Percentiles rank a stretch among this genome's conserved stretches.
These are phyloP conservation scores for Caerostris darwini DNA, from an alignment of 1,140 invertebrate species.

Conservation along the genomic window DNA sequence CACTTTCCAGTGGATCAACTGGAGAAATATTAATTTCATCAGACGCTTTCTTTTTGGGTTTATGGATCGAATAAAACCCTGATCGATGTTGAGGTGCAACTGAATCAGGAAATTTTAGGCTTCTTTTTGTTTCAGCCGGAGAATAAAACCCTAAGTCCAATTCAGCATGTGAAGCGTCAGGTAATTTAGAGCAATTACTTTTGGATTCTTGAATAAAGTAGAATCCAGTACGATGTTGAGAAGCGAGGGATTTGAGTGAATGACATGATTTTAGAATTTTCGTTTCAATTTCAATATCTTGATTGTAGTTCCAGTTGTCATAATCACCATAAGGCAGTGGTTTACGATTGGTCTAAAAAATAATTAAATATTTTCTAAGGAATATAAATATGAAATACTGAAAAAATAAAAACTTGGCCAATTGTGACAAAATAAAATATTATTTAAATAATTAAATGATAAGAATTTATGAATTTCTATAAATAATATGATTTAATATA, in stretches of 20 bases:
- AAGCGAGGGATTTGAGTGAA: neutral
- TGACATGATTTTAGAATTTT: neutral
- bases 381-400: too few relatives aligned
- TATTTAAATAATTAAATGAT: too few relatives aligned
- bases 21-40: neutral
- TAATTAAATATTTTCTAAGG: neutral
- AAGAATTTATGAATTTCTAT: too few relatives aligned
- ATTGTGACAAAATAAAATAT: too few relatives aligned
- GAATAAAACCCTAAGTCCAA: neutral
- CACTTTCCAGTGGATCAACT: neutral
- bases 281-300: neutral
- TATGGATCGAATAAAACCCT: slow-evolving; percentile 56
- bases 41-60: slow-evolving; percentile 10
- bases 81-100: slow-evolving; percentile 38
- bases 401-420: too few relatives aligned
- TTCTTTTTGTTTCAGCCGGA: slow-evolving; percentile 20
- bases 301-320: slow-evolving; percentile 56
- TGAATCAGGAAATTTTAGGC: neutral
- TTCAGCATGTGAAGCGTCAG: neutral
- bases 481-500: too few relatives aligned
- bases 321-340: slow-evolving; percentile 58
- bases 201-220: slow-evolving; percentile 8
- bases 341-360: slow-evolving; percentile 1
- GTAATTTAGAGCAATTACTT: neutral
- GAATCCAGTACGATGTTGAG: slow-evolving; percentile 17